Evolutionary conservation across 2,888 invertebrate genomes (phyloP).

Genomic region (Nymphalis urticae): DNA sequence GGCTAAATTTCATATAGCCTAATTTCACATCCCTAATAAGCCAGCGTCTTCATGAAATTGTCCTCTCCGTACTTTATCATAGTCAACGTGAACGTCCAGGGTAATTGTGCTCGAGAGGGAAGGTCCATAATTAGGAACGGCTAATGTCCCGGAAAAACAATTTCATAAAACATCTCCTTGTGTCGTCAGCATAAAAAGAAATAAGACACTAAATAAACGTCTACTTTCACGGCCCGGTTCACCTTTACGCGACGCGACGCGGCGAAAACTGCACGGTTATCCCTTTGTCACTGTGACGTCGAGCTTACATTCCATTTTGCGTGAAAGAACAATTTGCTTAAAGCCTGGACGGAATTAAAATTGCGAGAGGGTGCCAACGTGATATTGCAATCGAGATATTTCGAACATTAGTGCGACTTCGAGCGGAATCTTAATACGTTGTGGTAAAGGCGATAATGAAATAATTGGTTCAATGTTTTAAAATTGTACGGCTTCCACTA

Average conservation of each 20-base stretch:
- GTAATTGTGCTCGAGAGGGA: constrained; percentile 69
- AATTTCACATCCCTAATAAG: constrained; percentile 54
- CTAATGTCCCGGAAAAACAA: constrained; percentile 80
- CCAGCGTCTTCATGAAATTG: constrained; percentile 64
- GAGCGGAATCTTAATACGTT: constrained; percentile 44
- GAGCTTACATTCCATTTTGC: constrained; percentile 58
- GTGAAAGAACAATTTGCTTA: constrained; percentile 64
- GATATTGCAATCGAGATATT: constrained; percentile 51
- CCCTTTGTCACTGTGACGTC: constrained; percentile 45
- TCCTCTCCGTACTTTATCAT: constrained; percentile 69
- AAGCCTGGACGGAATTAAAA: constrained; percentile 61
- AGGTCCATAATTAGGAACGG: constrained; percentile 73
- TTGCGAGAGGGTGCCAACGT: constrained; percentile 54
- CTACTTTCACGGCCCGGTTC: constrained; percentile 66
- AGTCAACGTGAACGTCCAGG: constrained; percentile 72
- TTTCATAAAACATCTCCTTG: constrained; percentile 78
- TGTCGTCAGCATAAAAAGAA: constrained; percentile 68
- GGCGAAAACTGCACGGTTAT: constrained; percentile 58
- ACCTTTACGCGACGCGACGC: constrained; percentile 59
- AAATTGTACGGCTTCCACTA: constrained; percentile 47
- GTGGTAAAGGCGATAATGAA: constrained; percentile 52
- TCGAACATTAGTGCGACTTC: constrained; percentile 43
- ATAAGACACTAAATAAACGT: constrained; percentile 75
- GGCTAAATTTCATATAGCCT: constrained; percentile 33
- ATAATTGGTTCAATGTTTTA: constrained; percentile 42